A percentile compares a stretch with the other conserved stretches of the same genome.
Evolutionary conservation across 2,797 vertebrate genomes (phyloP).

Genomic region (Simalia tracyae): DNA sequence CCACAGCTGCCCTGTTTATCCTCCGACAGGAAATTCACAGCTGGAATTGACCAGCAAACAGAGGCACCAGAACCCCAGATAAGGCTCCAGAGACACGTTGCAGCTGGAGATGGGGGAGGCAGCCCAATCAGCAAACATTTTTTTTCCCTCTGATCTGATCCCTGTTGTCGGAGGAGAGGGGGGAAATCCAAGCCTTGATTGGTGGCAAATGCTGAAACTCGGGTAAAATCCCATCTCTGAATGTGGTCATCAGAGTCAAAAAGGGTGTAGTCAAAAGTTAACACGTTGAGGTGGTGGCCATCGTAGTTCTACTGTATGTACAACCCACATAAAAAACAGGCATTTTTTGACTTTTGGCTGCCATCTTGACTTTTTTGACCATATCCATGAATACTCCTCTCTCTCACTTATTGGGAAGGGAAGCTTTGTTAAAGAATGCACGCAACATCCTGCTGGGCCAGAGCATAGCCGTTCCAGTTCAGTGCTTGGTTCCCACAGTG

Average conservation of each 20-base stretch:
- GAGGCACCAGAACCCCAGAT: slow-evolving; percentile 24
- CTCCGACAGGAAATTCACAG: slow-evolving; percentile 36
- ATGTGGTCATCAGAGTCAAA: neutral
- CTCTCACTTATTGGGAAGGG: neutral
- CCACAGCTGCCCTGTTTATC: slow-evolving; percentile 27
- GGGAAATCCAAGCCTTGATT: neutral
- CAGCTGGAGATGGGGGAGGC: slow-evolving; percentile 18
- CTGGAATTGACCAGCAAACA: slow-evolving; percentile 23
- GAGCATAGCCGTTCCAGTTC: neutral
- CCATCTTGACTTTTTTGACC: neutral
- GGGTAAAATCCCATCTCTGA: neutral
- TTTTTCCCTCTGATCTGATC: neutral
- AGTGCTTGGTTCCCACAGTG: neutral
- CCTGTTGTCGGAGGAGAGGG: neutral
- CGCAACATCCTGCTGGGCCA: neutral
- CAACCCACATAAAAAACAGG: neutral
- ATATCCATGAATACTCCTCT: neutral
- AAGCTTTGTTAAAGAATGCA: neutral
- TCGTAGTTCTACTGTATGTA: neutral
- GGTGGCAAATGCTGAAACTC: neutral
- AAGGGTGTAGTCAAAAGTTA: neutral
- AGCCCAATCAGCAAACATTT: neutral
- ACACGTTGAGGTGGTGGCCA: neutral
- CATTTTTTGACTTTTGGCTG: neutral
- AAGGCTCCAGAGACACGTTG: neutral